A percentile compares a stretch with the other conserved stretches of the same genome.
These are phyloP conservation scores for Andrena cerasifolii DNA, from an alignment of 1,140 invertebrate genomes.

Conservation along the genomic window DNA sequence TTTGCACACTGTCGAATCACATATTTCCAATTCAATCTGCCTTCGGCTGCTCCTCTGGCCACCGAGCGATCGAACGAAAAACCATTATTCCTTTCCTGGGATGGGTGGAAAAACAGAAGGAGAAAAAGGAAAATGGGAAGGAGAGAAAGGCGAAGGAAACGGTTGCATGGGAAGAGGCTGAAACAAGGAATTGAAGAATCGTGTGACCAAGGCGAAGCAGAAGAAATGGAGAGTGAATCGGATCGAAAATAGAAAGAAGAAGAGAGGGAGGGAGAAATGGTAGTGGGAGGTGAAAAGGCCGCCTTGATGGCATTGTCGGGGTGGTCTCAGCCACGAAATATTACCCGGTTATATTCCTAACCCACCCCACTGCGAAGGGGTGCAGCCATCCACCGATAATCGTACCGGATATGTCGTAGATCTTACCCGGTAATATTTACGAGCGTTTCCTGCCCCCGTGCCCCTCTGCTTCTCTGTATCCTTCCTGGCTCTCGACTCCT, in stretches of 20 bases:
- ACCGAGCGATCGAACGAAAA: slow-evolving; percentile 71
- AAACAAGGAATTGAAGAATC: slow-evolving; percentile 9
- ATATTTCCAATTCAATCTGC: slow-evolving; percentile 76
- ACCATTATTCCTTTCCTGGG: slow-evolving; percentile 71
- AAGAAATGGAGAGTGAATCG: slow-evolving; percentile 47
- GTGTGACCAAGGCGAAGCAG: slow-evolving; percentile 19
- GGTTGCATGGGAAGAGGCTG: not conserved
- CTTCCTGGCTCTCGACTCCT: not conserved
- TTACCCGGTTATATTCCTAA: slow-evolving; percentile 62
- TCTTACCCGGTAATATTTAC: slow-evolving; percentile 62
- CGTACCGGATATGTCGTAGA: slow-evolving; percentile 67
- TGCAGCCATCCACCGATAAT: slow-evolving; percentile 63
- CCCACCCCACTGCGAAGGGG: slow-evolving; percentile 44
- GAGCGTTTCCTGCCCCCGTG: slow-evolving; percentile 32
- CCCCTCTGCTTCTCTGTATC: slow-evolving; percentile 18
- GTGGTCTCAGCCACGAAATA: slow-evolving; percentile 61
- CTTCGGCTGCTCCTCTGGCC: slow-evolving; percentile 49
- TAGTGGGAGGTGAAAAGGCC: slow-evolving; percentile 38
- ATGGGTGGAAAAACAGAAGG: slow-evolving; percentile 17
- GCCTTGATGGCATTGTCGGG: slow-evolving; percentile 64
- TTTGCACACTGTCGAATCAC: slow-evolving; percentile 75
- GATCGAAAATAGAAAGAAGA: slow-evolving; percentile 44
- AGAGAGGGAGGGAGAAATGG: not conserved
- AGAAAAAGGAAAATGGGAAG: not conserved
- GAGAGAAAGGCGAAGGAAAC: not conserved